Percentiles rank a stretch among this genome's conserved stretches.
phyloP scores from a whole-genome alignment of 2,113 vertebrate genomes.

The Plecturocebus donacophilus region DNA sequence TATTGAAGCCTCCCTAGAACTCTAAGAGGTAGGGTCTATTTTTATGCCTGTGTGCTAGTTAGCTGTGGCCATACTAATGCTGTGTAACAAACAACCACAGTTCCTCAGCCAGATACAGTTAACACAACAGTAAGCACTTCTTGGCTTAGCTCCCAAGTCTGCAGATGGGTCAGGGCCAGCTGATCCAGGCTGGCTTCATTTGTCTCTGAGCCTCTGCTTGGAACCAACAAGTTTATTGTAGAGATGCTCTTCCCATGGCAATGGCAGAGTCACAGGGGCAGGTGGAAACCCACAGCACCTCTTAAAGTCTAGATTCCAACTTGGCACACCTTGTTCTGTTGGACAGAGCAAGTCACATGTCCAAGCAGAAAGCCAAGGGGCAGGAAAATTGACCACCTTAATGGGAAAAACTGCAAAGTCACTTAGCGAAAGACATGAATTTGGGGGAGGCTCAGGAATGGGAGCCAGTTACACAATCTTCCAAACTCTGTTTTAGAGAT shows the following conservation, averaged over 20 bases:
- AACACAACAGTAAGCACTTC: not conserved
- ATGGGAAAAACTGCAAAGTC: not conserved
- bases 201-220: not conserved
- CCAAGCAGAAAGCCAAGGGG: not conserved
- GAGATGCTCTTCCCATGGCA: not conserved
- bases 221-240: not conserved
- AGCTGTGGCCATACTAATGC: not conserved
- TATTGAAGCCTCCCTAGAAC: not conserved
- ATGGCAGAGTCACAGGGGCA: not conserved
- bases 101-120: not conserved
- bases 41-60: not conserved
- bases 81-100: not conserved
- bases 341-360: not conserved
- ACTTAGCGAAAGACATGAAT: not conserved
- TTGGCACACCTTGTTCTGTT: not conserved
- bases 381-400: not conserved
- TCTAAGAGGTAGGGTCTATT: not conserved
- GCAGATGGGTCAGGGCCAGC: fast-evolving
- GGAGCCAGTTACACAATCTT: not conserved
- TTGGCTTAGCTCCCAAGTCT: not conserved
- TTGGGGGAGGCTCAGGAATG: not conserved
- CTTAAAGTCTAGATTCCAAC: not conserved
- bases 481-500: not conserved
- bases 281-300: not conserved
- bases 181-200: not conserved